These are phyloP conservation scores for Probosciger aterrimus DNA, from an alignment of 2,113 vertebrate species.

Conservation along the genomic window DNA sequence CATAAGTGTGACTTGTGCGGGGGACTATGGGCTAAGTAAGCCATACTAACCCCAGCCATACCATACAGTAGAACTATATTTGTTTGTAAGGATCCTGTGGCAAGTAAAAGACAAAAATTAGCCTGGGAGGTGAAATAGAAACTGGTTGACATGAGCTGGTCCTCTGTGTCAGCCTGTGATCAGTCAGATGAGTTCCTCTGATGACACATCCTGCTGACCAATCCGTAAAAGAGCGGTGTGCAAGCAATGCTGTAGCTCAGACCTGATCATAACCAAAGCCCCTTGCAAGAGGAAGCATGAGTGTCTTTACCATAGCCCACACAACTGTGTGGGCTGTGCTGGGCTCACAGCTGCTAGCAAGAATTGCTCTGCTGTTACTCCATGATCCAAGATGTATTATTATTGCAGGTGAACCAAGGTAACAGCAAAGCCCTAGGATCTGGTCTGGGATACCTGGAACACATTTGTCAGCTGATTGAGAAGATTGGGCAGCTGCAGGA, in stretches of 20 bases:
- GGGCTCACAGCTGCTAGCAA: not conserved
- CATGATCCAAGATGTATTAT: not conserved
- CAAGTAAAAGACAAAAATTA: not conserved
- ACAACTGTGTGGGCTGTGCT: not conserved
- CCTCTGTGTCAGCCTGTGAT: not conserved
- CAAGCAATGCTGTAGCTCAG: not conserved
- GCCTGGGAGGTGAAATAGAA: not conserved
- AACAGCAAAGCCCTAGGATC: slow-evolving; percentile 71
- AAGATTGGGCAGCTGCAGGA: slow-evolving; percentile 89
- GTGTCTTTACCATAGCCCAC: not conserved
- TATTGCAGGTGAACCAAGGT: slow-evolving; percentile 74
- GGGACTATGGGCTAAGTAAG: not conserved
- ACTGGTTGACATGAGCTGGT: not conserved
- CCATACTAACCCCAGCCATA: not conserved
- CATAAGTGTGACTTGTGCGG: not conserved
- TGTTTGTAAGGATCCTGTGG: not conserved
- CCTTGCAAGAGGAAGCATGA: not conserved
- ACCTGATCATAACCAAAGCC: not conserved
- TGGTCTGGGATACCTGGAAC: slow-evolving; percentile 84
- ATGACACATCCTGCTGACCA: not conserved
- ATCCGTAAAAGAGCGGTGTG: not conserved
- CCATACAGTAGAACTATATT: not conserved
- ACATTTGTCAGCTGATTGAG: slow-evolving; percentile 88
- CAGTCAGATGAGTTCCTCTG: not conserved
- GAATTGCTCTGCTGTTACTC: not conserved